phyloP scores from a whole-genome alignment of 2,113 vertebrate species.

The Platichthys flesus region DNA sequence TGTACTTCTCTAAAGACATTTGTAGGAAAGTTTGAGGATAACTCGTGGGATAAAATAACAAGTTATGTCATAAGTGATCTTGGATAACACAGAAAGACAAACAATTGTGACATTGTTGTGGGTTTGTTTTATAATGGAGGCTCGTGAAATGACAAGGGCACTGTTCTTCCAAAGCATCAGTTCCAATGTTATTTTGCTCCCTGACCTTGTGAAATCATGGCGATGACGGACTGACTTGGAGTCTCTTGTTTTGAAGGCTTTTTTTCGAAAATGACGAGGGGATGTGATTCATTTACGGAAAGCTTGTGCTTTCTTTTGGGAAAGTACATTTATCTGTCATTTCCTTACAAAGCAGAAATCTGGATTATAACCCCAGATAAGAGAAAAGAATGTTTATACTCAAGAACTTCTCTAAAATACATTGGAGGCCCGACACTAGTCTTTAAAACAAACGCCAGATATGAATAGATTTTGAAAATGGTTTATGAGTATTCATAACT shows the following conservation, averaged over 20 bases:
- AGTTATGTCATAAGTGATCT: not conserved
- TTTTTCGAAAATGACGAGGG: rapidly evolving
- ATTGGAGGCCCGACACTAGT: not conserved
- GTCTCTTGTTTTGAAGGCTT: conserved; percentile 45
- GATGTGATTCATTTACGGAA: conserved; percentile 20
- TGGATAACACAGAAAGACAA: not conserved
- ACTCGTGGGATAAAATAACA: not conserved
- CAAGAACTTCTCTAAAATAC: not conserved
- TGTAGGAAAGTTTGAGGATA: conserved; percentile 1
- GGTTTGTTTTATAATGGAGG: conserved; percentile 12
- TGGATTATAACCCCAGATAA: not conserved
- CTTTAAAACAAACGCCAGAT: not conserved
- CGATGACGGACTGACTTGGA: not conserved
- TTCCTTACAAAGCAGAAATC: not conserved
- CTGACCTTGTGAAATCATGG: not conserved
- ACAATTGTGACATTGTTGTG: not conserved
- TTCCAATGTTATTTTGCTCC: not conserved
- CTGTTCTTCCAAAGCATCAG: conserved; percentile 10
- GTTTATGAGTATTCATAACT: not conserved
- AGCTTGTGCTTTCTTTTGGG: not conserved
- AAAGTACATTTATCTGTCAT: conserved; percentile 10
- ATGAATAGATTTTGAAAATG: no score
- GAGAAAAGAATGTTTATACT: not conserved
- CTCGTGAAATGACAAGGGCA: conserved; percentile 33
- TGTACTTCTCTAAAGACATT: not conserved